Base-by-base conservation (phyloP, 2,888 invertebrate genomes). In the Tortrix viridana region DNA sequence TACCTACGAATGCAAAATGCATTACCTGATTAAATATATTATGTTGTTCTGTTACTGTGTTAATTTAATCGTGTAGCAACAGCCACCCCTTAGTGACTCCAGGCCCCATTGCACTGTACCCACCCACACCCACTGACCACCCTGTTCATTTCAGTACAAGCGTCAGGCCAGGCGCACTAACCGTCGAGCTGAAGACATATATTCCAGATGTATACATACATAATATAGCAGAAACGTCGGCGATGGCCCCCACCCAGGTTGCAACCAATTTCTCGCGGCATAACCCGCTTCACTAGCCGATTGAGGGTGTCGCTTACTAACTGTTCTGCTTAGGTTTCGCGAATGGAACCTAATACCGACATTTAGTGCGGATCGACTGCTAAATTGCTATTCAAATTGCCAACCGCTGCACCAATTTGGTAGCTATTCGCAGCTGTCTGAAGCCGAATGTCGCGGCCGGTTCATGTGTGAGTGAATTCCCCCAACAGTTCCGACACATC, bases 141-240 rank as follows among this genome's bases (percentile, higher is more conserved):
- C 81, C 82, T 83, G 73, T 90, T 92, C 88, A 86, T 92, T 92
- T 89, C 92, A 92, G 92, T 92, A 82, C 84, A 89, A 88, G 92
- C 92, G 73, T 89, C 89, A 78, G 92, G 92, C 79, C 91, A 92
- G 84, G 92, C 91, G 74, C 85, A 91, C 82, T 92, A 91, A 84
- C 83, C 76, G 81, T 74, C 80, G 84, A 76, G 79, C 72, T 69
- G 85, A 85, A 80, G 86, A 85, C 80, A 82, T 84, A 80, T 82
- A 82, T 84, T 81, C 82, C 81, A 78, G 80, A 73, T 67, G 62
- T 70, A 53, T 53, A 41, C 54, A 55, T 72, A 71, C 74, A 75
- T 76, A 79, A 75, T 71, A 71, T 79, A 82, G 84, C 83, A 81
- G 85, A 75, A 69, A 73, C 80, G 77, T 78, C 83, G 78, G 74